These are phyloP conservation scores for Cheirogaleus medius DNA, from an alignment of 2,113 vertebrate genomes.

Conservation along the genomic window DNA sequence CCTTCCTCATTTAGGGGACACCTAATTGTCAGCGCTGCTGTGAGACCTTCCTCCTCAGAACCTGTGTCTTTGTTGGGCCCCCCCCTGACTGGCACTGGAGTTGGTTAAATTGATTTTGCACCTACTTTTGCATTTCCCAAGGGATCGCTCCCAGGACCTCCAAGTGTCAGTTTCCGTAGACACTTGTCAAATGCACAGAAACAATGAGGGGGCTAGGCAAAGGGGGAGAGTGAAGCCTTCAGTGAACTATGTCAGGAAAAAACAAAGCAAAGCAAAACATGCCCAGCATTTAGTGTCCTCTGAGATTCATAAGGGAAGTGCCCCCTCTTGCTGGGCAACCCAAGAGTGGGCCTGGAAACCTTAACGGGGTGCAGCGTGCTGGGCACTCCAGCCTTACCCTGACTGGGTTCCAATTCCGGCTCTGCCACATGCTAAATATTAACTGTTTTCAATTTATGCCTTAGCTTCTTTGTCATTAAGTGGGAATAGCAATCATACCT, in stretches of 20 bases:
- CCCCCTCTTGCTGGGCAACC: neutral
- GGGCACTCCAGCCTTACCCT: neutral
- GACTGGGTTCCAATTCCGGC: neutral
- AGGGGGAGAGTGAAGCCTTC: neutral
- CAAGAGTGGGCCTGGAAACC: neutral
- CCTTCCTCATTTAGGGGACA: neutral
- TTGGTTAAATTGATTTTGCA: neutral
- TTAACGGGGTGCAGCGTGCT: fast-evolving
- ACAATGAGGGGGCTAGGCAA: neutral
- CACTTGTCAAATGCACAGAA: neutral
- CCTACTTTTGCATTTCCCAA: neutral
- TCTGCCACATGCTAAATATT: neutral
- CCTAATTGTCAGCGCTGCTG: neutral
- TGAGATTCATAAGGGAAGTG: neutral
- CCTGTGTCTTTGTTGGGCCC: neutral
- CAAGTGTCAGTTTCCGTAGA: neutral
- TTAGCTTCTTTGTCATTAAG: neutral
- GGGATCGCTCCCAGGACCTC: neutral
- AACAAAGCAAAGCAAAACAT: neutral
- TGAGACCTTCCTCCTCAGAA: neutral
- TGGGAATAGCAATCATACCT: neutral
- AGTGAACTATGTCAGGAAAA: neutral
- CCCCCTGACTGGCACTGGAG: neutral
- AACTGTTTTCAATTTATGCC: neutral
- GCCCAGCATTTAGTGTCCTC: too few species aligned